Percentiles rank a stretch among this genome's conserved stretches.
Conservation (phyloP, 2,797 vertebrate species). For the Sitta carolinensis region DNA sequence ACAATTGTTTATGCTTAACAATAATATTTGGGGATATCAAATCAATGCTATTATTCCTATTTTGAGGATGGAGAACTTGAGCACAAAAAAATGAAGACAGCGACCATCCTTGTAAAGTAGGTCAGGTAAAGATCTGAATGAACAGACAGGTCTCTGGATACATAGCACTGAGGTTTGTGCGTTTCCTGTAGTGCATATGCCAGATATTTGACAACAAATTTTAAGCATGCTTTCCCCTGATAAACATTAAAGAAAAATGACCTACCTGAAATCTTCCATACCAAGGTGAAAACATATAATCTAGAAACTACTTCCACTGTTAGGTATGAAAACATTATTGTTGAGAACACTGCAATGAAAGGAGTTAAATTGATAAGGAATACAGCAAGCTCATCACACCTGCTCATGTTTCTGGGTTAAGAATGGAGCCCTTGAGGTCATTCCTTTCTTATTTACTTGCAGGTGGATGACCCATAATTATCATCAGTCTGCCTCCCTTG, state of each 20-base stretch:
- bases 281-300: neutral
- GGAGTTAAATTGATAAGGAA: neutral
- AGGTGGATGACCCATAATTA: neutral
- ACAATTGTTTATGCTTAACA: neutral
- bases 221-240: neutral
- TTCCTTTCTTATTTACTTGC: neutral
- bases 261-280: neutral
- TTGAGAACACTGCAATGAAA: neutral
- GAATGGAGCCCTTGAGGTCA: neutral
- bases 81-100: accelerated
- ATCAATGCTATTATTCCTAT: neutral
- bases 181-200: neutral
- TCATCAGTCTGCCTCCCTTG: neutral
- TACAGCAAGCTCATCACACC: neutral
- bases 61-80: neutral
- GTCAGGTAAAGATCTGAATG: neutral
- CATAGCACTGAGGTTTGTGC: neutral
- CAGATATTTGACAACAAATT: neutral
- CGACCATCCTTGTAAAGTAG: neutral
- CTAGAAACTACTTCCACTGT: neutral
- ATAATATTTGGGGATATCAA: neutral
- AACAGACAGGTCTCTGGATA: neutral
- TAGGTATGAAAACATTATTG: neutral
- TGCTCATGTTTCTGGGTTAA: neutral
- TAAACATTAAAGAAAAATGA: neutral